A percentile compares a stretch with the other conserved stretches of the same genome.
phyloP scores from a whole-genome alignment of 2,113 vertebrate species.

The Urocitellus parryii region DNA sequence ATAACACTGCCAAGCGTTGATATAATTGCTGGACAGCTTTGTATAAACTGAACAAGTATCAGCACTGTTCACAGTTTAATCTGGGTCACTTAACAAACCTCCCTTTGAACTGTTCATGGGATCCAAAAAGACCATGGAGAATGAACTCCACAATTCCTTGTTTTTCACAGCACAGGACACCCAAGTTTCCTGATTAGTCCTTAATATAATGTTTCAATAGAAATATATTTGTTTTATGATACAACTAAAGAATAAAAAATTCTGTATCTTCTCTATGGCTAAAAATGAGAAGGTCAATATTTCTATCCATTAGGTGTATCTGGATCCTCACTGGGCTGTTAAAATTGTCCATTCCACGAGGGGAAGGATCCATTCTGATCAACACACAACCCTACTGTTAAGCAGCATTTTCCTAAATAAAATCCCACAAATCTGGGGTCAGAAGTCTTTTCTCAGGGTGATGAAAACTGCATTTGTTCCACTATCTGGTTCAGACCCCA shows the following conservation, averaged over 20 bases:
- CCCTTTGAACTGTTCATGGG: constrained; percentile 71
- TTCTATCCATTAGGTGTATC: not conserved
- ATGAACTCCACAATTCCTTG: not conserved
- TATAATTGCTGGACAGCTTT: constrained; percentile 81
- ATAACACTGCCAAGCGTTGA: constrained; percentile 84
- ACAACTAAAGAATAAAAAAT: constrained; percentile 36
- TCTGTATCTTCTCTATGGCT: not conserved
- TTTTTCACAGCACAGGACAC: not conserved
- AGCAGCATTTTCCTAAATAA: constrained; percentile 7
- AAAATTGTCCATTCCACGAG: not conserved
- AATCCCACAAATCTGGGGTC: constrained; percentile 3
- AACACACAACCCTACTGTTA: not conserved
- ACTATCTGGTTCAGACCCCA: constrained; percentile 45
- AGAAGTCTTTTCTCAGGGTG: constrained; percentile 12
- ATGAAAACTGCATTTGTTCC: constrained; percentile 51
- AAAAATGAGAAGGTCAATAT: not conserved
- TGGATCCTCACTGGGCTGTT: not conserved
- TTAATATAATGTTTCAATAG: not conserved
- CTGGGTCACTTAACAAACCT: constrained; percentile 72
- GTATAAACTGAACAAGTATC: constrained; percentile 82
- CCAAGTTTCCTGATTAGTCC: not conserved
- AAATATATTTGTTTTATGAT: constrained; percentile 14
- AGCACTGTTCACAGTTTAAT: constrained; percentile 79
- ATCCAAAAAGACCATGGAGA: not conserved
- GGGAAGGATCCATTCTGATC: not conserved